Conservation (phyloP, 2,797 vertebrate genomes). For the Scolopax bukidnonensis region DNA sequence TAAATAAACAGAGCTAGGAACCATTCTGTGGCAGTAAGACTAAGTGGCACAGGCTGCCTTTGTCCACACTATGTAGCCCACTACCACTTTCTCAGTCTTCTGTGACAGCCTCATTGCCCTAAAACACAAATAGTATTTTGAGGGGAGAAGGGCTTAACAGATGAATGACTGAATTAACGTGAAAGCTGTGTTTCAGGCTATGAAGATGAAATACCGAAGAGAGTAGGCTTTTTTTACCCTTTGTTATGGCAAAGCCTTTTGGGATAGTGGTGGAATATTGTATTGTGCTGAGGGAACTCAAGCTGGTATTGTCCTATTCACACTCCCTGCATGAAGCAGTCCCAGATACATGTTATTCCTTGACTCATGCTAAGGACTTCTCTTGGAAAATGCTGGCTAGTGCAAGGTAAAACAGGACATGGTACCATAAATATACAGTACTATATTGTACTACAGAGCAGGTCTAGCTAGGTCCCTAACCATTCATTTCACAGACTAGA, state of each 20-base stretch:
- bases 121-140: neutral
- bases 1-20: slow-evolving; percentile 50
- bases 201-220: neutral
- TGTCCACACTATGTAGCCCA: neutral
- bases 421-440: neutral
- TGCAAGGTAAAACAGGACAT: neutral
- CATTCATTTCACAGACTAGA: neutral
- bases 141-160: accelerated
- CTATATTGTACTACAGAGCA: neutral
- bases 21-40: neutral
- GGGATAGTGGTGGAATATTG: neutral
- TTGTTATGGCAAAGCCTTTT: neutral
- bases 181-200: neutral
- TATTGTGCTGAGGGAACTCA: neutral
- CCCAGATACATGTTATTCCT: neutral
- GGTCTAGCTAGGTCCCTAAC: neutral
- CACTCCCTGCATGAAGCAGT: neutral
- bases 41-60: neutral
- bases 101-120: neutral
- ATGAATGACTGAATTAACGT: neutral
- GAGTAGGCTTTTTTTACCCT: accelerated
- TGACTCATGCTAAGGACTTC: neutral
- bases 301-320: neutral
- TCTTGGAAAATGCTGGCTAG: neutral
- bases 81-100: neutral